Evolutionary conservation across 2,888 invertebrate genomes (phyloP).

Genomic region (Polietes domitor): DNA sequence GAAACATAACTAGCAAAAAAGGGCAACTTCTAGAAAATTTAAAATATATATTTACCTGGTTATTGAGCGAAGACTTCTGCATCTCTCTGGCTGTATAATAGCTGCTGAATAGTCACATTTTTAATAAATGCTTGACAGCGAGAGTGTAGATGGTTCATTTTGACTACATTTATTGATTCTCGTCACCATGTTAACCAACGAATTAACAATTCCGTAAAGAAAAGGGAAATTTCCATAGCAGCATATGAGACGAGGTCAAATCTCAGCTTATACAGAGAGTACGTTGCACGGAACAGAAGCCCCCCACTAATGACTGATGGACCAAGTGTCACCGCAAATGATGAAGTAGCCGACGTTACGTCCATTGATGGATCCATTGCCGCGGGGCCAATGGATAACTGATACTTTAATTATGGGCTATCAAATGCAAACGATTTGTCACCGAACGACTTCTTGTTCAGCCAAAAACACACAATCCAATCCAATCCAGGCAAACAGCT

Average conservation of each 20-base stretch:
- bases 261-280: not conserved
- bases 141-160: too few relatives aligned
- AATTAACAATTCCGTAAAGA: not conserved
- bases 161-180: too few relatives aligned
- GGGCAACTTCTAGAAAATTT: too few relatives aligned
- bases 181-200: too few relatives aligned
- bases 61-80: too few relatives aligned
- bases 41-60: too few relatives aligned
- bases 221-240: not conserved
- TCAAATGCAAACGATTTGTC: not conserved
- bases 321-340: not conserved
- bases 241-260: not conserved
- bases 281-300: not conserved
- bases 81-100: too few relatives aligned
- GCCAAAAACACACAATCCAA: not conserved
- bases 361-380: not conserved
- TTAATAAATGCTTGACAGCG: too few relatives aligned
- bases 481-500: not conserved
- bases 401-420: constrained; percentile 10
- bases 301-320: not conserved
- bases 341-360: not conserved
- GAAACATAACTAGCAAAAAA: too few relatives aligned
- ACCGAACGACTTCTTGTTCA: not conserved
- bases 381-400: not conserved
- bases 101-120: too few relatives aligned